Conservation (phyloP, 2,113 vertebrate genomes). For the Candoia aspera region DNA sequence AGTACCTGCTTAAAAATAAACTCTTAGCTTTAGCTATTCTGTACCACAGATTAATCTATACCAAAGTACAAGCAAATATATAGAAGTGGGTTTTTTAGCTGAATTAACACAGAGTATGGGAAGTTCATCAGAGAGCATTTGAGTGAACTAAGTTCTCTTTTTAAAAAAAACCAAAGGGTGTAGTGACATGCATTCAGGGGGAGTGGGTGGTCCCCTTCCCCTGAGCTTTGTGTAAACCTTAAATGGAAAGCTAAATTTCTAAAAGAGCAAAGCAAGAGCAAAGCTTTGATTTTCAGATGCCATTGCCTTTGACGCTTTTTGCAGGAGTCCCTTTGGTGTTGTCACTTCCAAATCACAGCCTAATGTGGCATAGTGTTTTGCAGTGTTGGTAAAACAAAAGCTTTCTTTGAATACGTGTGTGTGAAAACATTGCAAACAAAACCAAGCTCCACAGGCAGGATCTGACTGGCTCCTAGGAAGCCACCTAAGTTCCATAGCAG, state of each 20-base stretch:
- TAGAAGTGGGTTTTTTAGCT: slow-evolving; percentile 51
- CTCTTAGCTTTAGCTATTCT: slow-evolving; percentile 37
- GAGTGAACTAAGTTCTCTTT: slow-evolving; percentile 52
- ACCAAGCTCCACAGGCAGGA: slow-evolving; percentile 69
- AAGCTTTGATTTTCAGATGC: slow-evolving; percentile 74
- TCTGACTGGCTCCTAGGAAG: slow-evolving; percentile 63
- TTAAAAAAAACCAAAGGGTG: slow-evolving; percentile 40
- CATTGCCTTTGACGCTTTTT: slow-evolving; percentile 70
- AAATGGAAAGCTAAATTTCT: slow-evolving; percentile 67
- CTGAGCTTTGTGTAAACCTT: slow-evolving; percentile 50
- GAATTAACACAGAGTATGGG: slow-evolving; percentile 40
- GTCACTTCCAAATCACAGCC: slow-evolving; percentile 75
- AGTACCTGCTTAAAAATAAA: not conserved
- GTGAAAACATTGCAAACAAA: slow-evolving; percentile 78
- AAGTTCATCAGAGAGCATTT: slow-evolving; percentile 60
- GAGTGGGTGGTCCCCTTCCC: slow-evolving; percentile 11
- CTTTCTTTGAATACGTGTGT: slow-evolving; percentile 78
- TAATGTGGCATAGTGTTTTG: slow-evolving; percentile 69
- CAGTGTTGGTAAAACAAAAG: slow-evolving; percentile 75
- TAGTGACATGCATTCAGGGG: slow-evolving; percentile 44
- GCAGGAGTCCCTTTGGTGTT: slow-evolving; percentile 68
- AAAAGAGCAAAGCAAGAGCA: slow-evolving; percentile 72
- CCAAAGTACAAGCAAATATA: slow-evolving; percentile 52
- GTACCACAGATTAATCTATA: slow-evolving; percentile 41
- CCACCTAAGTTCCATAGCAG: slow-evolving; percentile 55